Percentiles rank a stretch among this genome's conserved stretches.
These are phyloP conservation scores for Microplitis deprimator DNA, from an alignment of 2,888 invertebrate species.

Conservation along the genomic window DNA sequence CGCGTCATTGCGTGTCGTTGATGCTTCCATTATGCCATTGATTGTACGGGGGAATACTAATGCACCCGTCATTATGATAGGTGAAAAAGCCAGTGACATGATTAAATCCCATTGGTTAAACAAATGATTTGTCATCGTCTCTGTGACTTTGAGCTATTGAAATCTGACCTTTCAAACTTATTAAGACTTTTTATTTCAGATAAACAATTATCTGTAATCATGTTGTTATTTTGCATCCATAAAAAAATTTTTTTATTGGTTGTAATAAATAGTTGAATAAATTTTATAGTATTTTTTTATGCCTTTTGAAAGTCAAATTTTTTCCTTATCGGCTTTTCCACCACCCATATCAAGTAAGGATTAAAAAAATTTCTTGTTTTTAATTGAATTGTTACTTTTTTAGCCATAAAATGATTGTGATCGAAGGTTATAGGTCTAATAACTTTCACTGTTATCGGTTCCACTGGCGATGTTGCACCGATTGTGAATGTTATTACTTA, in stretches of 20 bases:
- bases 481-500: too few species aligned
- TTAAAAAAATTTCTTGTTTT: neutral
- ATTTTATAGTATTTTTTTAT: neutral
- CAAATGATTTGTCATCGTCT: conserved; percentile 19
- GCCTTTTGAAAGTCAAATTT: neutral
- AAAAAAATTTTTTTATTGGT: neutral
- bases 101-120: conserved; percentile 64
- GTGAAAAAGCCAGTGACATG: conserved; percentile 73
- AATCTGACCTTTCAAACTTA: neutral
- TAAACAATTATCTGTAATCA: neutral
- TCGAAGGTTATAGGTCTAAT: neutral
- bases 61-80: conserved; percentile 75
- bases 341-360: neutral
- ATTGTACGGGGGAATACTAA: conserved; percentile 74
- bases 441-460: neutral
- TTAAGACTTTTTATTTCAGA: neutral
- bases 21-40: conserved; percentile 79
- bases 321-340: neutral
- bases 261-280: neutral
- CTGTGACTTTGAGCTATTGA: neutral
- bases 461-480: too few species aligned
- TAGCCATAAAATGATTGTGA: neutral
- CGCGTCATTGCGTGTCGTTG: conserved; percentile 77
- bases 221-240: neutral
- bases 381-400: neutral